These are phyloP conservation scores for Rapana venosa DNA, from an alignment of 2,888 invertebrate genomes.

Conservation along the genomic window DNA sequence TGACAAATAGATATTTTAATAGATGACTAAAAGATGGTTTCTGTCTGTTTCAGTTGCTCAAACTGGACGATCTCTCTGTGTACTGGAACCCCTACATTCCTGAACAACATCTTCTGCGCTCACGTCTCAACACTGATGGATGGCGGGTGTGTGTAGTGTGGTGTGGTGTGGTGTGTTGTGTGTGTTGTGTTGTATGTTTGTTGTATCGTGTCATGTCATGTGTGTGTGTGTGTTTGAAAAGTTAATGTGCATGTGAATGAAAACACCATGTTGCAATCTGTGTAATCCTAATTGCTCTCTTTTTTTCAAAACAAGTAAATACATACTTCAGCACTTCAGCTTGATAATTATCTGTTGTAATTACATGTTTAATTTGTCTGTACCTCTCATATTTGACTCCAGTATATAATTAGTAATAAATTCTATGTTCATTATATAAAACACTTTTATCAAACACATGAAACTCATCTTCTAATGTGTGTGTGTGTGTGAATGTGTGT, in stretches of 20 bases:
- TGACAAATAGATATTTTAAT: neutral
- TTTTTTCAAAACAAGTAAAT: no score
- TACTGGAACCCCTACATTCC: slow-evolving; percentile 85
- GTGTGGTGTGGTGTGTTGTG: slow-evolving; percentile 7
- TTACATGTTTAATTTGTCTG: no score
- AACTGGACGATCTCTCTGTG: slow-evolving; percentile 86
- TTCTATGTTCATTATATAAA: no score
- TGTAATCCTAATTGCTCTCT: no score
- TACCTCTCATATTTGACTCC: no score
- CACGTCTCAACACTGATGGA: slow-evolving; percentile 73
- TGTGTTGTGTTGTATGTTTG: neutral
- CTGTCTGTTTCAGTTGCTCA: slow-evolving; percentile 81
- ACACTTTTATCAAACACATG: no score
- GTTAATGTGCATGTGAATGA: neutral
- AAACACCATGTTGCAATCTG: no score
- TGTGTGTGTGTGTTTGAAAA: neutral
- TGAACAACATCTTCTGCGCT: slow-evolving; percentile 74
- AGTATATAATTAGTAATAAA: no score
- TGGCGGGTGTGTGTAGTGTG: slow-evolving; percentile 82
- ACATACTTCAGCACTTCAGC: no score
- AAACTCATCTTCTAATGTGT: no score
- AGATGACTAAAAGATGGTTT: neutral
- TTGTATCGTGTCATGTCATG: neutral
- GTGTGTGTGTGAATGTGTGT: neutral
- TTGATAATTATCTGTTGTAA: no score